These are phyloP conservation scores for Xiphophorus hellerii DNA, from an alignment of 2,113 vertebrate species.

Conservation along the genomic window DNA sequence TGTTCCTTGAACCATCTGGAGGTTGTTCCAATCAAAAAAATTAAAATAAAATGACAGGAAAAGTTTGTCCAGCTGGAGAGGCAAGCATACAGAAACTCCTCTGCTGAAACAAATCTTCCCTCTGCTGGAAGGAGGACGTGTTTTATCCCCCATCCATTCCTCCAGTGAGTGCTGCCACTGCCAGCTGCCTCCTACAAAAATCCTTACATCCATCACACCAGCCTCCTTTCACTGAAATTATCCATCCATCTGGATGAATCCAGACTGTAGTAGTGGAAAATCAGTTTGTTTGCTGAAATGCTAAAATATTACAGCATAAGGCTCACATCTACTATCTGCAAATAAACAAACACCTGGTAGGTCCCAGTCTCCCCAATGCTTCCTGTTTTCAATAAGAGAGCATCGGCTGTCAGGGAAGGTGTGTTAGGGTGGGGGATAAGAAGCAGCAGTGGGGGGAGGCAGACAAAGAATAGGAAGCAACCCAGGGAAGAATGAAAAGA, in stretches of 20 bases:
- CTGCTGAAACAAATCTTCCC: constrained; percentile 1
- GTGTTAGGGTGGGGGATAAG: background rate
- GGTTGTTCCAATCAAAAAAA: background rate
- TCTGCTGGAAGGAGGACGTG: constrained; percentile 8
- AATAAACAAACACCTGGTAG: constrained; percentile 37
- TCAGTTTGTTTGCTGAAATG: constrained; percentile 51
- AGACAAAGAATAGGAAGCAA: constrained; percentile 28
- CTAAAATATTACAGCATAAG: constrained; percentile 40
- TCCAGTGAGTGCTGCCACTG: constrained; percentile 42
- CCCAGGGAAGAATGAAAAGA: constrained; percentile 4
- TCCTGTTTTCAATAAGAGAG: constrained; percentile 45
- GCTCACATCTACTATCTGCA: constrained; percentile 24
- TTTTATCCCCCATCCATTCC: constrained; percentile 37
- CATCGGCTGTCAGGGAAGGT: constrained; percentile 1
- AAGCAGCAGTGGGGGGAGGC: constrained; percentile 22
- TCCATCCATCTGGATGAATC: constrained; percentile 22
- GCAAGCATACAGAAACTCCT: background rate
- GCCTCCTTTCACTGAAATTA: constrained; percentile 9
- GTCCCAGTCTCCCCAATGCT: constrained; percentile 45
- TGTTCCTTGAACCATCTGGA: background rate
- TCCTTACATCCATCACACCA: constrained; percentile 6
- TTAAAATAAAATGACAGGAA: background rate
- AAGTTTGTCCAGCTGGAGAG: constrained; percentile 9
- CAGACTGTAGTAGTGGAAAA: constrained; percentile 21
- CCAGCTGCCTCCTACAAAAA: constrained; percentile 29